Base-by-base conservation (phyloP, 2,113 vertebrate species). In the Neoarius graeffei region DNA sequence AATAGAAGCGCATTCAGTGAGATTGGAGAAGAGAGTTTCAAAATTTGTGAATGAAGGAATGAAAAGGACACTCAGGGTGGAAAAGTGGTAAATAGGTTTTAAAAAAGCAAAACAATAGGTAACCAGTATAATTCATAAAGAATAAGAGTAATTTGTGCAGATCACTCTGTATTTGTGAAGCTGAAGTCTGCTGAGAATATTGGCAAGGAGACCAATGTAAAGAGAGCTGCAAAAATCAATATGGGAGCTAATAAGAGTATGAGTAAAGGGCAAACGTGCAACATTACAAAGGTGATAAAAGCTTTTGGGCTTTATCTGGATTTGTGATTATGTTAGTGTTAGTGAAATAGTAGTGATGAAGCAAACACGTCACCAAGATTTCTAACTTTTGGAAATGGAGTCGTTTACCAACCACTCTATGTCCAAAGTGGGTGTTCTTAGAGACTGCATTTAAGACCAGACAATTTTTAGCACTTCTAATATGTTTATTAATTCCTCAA, bases 231-330 rank as follows among this genome's bases (percentile, higher is more conserved):
- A 60, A 81, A 59, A 60, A 81, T 60, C 79, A 81, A 81, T 81
- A 81, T 5, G 4, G 79, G 17, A 81, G 27, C 79, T 81, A 60
- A 81, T 60, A 35, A 42, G 20, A 35, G 79, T 35, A 59, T 13
- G 27, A 13, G 54, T 11, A 81, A 81, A 60, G 27, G 54, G 56
- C 30, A 81, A 60, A 60, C 42, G 79, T 81, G 79, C 56, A 6
- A 35, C 42, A 27, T 81, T 81, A 81, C 79, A 81, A 60, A 81
- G 80, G 27, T 59, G 57, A 42, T 59, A 81, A 81, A 81, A 80
- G 52, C 76, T 80, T 52, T 56, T 80, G 7, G 52, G 52, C 25
- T 80, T 80, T 80, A 17, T 56, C n/a, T 79, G 52, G 52, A 30
- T 56, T 57, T 27, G 52, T 27, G 52, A 80, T 80, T 8, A 50